Evolutionary conservation across 2,888 invertebrate genomes (phyloP).

Genomic region (Yponomeuta evonymella): DNA sequence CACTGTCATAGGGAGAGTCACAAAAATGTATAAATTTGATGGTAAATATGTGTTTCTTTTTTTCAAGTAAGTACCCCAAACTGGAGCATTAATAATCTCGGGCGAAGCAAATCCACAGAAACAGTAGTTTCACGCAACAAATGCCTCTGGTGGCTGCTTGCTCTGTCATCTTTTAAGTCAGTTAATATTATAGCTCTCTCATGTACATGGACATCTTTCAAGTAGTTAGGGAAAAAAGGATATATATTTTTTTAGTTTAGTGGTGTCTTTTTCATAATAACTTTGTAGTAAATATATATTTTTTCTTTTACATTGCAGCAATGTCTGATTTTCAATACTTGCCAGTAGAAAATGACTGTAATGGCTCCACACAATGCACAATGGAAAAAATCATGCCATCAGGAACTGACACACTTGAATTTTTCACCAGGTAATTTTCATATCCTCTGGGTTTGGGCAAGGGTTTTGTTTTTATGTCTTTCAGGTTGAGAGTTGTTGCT

Average conservation of each 20-base stretch:
- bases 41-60: constrained; percentile 10
- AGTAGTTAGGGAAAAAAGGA: no score
- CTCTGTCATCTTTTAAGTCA: no score
- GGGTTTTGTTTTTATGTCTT: constrained; percentile 21
- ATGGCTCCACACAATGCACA: constrained; percentile 69
- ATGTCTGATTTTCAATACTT: constrained; percentile 95
- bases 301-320: constrained; percentile 68
- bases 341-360: constrained; percentile 76
- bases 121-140: no score
- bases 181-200: no score
- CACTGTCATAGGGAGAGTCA: constrained; percentile 77
- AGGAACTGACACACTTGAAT: constrained; percentile 47
- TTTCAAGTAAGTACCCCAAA: neutral
- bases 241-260: no score
- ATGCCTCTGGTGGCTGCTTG: no score
- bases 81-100: no score
- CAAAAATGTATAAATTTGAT: constrained; percentile 77
- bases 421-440: constrained; percentile 37
- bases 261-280: neutral
- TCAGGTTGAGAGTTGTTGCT: neutral
- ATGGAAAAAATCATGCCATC: constrained; percentile 79
- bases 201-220: no score
- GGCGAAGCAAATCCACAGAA: no score
- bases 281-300: neutral
- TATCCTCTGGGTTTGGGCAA: no score